Percentiles rank a stretch among this genome's conserved stretches.
Conservation (phyloP, 1,140 invertebrate species). For the Hylyphantes graminicola region DNA sequence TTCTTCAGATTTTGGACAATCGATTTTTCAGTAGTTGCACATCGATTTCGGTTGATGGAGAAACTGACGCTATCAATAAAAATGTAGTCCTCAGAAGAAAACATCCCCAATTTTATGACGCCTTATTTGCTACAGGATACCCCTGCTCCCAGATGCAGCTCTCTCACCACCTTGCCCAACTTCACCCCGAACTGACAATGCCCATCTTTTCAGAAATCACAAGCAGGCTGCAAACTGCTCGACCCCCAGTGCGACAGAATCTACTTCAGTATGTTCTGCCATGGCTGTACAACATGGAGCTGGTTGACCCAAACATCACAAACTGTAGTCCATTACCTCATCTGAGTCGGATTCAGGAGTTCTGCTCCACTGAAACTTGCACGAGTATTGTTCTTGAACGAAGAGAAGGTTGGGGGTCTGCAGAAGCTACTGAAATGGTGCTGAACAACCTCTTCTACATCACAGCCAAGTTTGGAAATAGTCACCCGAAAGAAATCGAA, state of each 20-base stretch:
- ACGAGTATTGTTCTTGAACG: slow-evolving; percentile 68
- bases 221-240: slow-evolving; percentile 93
- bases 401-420: slow-evolving; percentile 94
- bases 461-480: slow-evolving; percentile 96
- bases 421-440: slow-evolving; percentile 99
- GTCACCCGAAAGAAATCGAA: slow-evolving; percentile 94
- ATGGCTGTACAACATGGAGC: slow-evolving; percentile 98
- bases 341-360: slow-evolving; percentile 61
- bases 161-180: slow-evolving; percentile 88
- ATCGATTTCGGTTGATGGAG: slow-evolving; percentile 55
- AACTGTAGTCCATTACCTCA: slow-evolving; percentile 72
- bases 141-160: slow-evolving; percentile 92
- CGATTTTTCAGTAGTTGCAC: slow-evolving; percentile 83
- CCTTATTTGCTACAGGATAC: slow-evolving; percentile 85
- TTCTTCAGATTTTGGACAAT: slow-evolving; percentile 93
- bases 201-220: slow-evolving; percentile 99
- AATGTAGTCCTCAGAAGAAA: slow-evolving; percentile 56
- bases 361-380: slow-evolving; percentile 61
- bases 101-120: slow-evolving; percentile 77
- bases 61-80: slow-evolving; percentile 49
- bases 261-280: slow-evolving; percentile 92
- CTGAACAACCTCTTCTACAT: slow-evolving; percentile 99
- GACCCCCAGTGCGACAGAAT: slow-evolving; percentile 87
- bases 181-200: slow-evolving; percentile 98
- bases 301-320: slow-evolving; percentile 95